Evolutionary conservation across 1,140 invertebrate species (phyloP), one percentile per base, ranked within the genome.

Genomic region (Papilio machaon): DNA sequence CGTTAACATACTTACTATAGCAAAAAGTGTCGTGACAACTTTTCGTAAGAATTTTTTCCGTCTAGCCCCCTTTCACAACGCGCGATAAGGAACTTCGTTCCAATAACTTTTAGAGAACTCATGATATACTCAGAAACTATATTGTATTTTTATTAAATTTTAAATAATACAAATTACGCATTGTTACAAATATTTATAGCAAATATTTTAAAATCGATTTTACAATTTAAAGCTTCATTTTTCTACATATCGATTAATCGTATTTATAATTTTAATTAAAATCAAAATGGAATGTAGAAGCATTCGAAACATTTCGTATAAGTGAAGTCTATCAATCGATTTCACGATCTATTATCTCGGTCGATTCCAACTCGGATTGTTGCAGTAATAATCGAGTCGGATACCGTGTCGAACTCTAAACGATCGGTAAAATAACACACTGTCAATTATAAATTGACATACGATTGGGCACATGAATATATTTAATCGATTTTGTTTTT

Each of bases 381-480:
- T 70, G 64, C 0, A 1, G 52, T 54, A 54, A 54, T 70, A 70
- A 70, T 70, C 64, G 64, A 70, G 4, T 35, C 2, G 11, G 64
- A 70, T 70, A 11, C 64, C 64, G 64, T 70, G 30, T 70, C 64
- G 64, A 70, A 70, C n/a, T 35, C 35, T 70, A 17, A 70, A 70
- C 64, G 64, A 70, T 70, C 30, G 30, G 64, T 70, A 70, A 30
- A 70, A 70, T 70, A 64, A 64, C 60, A 70, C 64, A 70, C 64
- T 38, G 30, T 38, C 64, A 70, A 70, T 70, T 38, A 67, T 67
- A 9, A 11, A 70, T 70, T 70, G 13, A 15, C 64, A 70, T 70
- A 70, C 30, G 30, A 11, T 70, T 19, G 23, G 10, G 19, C 19
- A 10, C 2, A 17, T 13, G 64, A 70, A 35, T 70, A 70, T 17